Conservation (phyloP, 2,113 vertebrate genomes). For the Ifrita kowaldi region DNA sequence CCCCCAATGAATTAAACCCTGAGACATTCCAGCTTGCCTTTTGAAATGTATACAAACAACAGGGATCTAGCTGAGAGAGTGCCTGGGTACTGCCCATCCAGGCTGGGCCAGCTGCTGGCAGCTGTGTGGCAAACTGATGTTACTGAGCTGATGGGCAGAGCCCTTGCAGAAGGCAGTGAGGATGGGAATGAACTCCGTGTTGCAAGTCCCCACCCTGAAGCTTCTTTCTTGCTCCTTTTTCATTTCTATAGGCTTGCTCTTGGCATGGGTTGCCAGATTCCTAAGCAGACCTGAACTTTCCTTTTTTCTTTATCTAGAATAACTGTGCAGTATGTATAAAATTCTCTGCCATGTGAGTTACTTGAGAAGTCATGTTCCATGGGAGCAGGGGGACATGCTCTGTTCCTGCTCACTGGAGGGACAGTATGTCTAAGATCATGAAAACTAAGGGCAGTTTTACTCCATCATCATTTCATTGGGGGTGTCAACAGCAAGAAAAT, state of each 20-base stretch:
- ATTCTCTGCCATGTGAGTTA: not conserved
- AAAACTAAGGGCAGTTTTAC: not conserved
- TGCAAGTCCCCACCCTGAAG: not conserved
- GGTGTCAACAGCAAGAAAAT: not conserved
- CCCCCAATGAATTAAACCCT: not conserved
- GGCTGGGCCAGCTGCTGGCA: not conserved
- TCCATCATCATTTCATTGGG: not conserved
- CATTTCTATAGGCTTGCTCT: not conserved
- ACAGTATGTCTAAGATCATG: not conserved
- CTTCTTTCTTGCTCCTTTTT: not conserved
- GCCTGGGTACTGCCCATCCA: not conserved
- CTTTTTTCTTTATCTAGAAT: not conserved
- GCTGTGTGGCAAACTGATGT: not conserved
- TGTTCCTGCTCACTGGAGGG: not conserved
- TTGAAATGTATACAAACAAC: not conserved
- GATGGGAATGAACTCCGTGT: not conserved
- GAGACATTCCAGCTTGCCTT: not conserved
- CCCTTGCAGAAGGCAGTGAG: not conserved
- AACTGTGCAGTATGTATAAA: not conserved
- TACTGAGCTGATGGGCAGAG: not conserved
- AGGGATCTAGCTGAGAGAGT: not conserved
- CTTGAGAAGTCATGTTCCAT: not conserved
- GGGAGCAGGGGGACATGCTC: fast-evolving
- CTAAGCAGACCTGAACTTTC: not conserved
- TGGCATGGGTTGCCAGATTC: not conserved